These are phyloP conservation scores for Sorex araneus DNA, from an alignment of 2,113 vertebrate genomes.

Conservation along the genomic window DNA sequence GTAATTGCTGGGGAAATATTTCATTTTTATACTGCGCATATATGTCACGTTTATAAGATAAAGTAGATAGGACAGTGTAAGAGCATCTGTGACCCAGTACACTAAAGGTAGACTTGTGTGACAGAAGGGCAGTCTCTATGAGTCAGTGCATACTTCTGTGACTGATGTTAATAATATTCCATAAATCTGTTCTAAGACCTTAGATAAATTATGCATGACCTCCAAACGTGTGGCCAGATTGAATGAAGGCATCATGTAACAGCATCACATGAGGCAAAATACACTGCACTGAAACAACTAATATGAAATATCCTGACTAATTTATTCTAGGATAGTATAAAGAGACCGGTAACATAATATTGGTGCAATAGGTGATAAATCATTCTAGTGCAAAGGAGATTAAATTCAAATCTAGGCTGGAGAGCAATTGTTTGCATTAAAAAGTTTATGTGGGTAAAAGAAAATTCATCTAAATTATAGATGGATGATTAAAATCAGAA, in stretches of 20 bases:
- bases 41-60: neutral
- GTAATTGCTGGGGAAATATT: constrained; percentile 16
- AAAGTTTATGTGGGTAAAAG: neutral
- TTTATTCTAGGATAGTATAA: neutral
- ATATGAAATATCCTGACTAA: neutral
- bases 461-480: constrained; percentile 17
- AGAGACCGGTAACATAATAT: neutral
- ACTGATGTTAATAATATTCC: neutral
- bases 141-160: neutral
- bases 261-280: neutral
- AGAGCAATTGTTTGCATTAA: constrained; percentile 20
- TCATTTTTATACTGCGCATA: neutral
- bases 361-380: neutral
- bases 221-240: neutral
- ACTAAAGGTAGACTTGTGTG: neutral
- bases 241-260: neutral
- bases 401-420: neutral
- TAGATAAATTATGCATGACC: neutral
- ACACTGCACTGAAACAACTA: neutral
- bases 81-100: neutral
- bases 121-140: neutral
- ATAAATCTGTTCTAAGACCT: neutral
- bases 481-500: constrained; percentile 25
- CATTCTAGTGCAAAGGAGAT: neutral
- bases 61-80: neutral